Evolutionary conservation across 2,888 invertebrate species (phyloP).

Genomic region (Erebia palarica): DNA sequence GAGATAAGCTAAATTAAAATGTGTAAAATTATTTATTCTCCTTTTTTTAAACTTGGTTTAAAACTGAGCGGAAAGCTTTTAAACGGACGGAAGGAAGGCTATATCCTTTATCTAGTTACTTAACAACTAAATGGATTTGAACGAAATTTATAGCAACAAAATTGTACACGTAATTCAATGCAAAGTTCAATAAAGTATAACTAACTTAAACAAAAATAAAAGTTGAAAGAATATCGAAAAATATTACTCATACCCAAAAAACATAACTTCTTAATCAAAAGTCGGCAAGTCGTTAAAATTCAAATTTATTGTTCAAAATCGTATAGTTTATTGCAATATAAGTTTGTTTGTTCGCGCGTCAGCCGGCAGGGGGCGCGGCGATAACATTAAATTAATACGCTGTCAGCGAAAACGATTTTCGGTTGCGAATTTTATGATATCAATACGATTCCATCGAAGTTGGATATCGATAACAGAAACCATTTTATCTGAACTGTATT

Average conservation of each 20-base stretch:
- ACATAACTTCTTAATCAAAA: slow-evolving; percentile 60
- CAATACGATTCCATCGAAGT: slow-evolving; percentile 53
- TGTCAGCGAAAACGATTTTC: slow-evolving; percentile 71
- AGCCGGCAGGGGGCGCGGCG: slow-evolving; percentile 60
- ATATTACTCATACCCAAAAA: slow-evolving; percentile 38
- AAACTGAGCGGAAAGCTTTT: no score
- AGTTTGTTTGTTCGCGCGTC: slow-evolving; percentile 63
- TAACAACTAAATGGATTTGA: no score
- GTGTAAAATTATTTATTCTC: no score
- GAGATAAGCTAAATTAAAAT: no score
- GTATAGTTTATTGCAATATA: slow-evolving; percentile 62
- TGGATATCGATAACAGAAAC: slow-evolving; percentile 38
- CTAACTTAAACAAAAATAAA: background rate
- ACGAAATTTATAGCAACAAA: no score
- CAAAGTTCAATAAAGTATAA: background rate
- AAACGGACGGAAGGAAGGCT: no score
- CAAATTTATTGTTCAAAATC: slow-evolving; percentile 64
- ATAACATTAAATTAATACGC: slow-evolving; percentile 77
- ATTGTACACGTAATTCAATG: no score
- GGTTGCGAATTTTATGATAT: slow-evolving; percentile 69
- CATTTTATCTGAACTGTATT: slow-evolving; percentile 34
- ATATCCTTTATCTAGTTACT: no score
- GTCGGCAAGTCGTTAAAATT: slow-evolving; percentile 57
- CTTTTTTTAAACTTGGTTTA: no score
- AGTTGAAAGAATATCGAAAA: background rate